A percentile compares a stretch with the other conserved stretches of the same genome.
phyloP scores from a whole-genome alignment of 2,113 vertebrate genomes.

The Condylura cristata region DNA sequence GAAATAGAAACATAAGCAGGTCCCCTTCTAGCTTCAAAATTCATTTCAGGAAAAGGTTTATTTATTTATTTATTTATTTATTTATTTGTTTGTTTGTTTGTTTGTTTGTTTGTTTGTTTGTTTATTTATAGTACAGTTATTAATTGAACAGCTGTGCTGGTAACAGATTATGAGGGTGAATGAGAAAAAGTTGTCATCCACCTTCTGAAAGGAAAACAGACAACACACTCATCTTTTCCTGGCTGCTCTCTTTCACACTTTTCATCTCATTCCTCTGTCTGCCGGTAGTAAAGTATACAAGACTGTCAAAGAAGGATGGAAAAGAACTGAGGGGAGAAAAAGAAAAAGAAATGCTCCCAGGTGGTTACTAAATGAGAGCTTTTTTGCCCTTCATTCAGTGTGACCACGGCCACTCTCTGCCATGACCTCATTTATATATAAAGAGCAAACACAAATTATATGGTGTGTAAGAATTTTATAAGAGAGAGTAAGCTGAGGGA shows the following conservation, averaged over 20 bases:
- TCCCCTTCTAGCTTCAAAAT: neutral
- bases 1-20: neutral
- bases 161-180: neutral
- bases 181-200: neutral
- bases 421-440: neutral
- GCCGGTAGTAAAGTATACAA: neutral
- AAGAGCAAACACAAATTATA: neutral
- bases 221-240: neutral
- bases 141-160: neutral
- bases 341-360: neutral
- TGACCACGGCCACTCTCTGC: neutral
- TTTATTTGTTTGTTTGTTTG: neutral
- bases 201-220: neutral
- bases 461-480: neutral
- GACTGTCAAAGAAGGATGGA: neutral
- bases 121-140: neutral
- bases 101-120: too few species aligned
- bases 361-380: neutral
- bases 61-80: neutral
- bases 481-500: neutral
- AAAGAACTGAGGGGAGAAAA: neutral
- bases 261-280: neutral
- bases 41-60: neutral
- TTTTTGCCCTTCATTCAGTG: fast-evolving
- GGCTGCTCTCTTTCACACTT: neutral